Percentiles rank a stretch among this genome's conserved stretches.
These are phyloP conservation scores for Thaleichthys pacificus DNA, from an alignment of 2,797 vertebrate species.

Conservation along the genomic window DNA sequence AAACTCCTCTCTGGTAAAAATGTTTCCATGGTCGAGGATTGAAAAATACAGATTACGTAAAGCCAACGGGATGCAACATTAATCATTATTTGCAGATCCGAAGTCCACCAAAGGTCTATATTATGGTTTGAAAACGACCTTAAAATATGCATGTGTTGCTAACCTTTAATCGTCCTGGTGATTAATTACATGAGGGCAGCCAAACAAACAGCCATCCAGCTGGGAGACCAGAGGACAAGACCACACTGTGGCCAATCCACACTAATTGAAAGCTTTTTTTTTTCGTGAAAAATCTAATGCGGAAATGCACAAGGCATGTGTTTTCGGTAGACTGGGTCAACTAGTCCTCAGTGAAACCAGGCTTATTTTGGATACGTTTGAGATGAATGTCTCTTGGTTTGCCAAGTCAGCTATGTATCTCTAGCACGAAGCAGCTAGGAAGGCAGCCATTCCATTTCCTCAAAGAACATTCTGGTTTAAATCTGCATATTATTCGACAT, in stretches of 20 bases:
- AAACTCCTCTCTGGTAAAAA: conserved; percentile 27
- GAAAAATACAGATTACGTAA: conserved; percentile 54
- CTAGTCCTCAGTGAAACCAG: conserved; percentile 26
- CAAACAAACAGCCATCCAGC: conserved; percentile 24
- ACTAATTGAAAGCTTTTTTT: conserved; percentile 27
- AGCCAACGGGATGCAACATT: conserved; percentile 45
- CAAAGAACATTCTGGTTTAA: conserved; percentile 36
- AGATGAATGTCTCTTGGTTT: conserved; percentile 34
- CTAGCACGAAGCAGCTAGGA: conserved; percentile 12
- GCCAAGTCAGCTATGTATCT: conserved; percentile 17
- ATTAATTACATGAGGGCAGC: conserved; percentile 52
- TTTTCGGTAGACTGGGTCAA: conserved; percentile 38
- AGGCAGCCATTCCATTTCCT: conserved; percentile 18
- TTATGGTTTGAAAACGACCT: conserved; percentile 45
- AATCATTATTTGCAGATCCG: conserved; percentile 48
- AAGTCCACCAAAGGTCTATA: conserved; percentile 41
- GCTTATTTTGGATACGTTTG: conserved; percentile 46
- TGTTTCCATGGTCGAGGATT: conserved; percentile 41
- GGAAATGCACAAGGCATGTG: conserved; percentile 31
- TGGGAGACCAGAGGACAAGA: conserved; percentile 43
- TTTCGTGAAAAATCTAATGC: conserved; percentile 32
- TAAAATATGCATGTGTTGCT: conserved; percentile 44
- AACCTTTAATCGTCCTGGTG: conserved; percentile 50
- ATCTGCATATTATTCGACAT: conserved; percentile 28
- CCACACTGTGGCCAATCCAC: conserved; percentile 32